phyloP scores from a whole-genome alignment of 2,888 invertebrate genomes.

The Beris morrisii region DNA sequence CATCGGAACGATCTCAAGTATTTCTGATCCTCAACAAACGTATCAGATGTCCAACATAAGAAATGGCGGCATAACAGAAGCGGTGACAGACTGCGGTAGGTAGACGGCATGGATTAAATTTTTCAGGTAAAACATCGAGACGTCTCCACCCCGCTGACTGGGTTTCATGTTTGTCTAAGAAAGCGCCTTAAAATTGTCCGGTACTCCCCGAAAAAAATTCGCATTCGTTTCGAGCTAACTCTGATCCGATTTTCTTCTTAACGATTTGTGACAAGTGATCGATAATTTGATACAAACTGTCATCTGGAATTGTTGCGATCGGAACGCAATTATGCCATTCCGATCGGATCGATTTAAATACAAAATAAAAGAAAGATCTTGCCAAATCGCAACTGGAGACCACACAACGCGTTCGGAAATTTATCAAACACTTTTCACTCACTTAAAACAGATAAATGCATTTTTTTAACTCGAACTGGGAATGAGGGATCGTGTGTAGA shows the following conservation, averaged over 20 bases:
- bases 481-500: no score
- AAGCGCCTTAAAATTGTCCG: neutral
- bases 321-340: slow-evolving; percentile 18
- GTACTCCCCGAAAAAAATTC: no score
- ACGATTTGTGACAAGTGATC: slow-evolving; percentile 17
- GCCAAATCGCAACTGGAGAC: slow-evolving; percentile 25
- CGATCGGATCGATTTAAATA: neutral
- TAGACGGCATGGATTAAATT: slow-evolving; percentile 26
- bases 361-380: slow-evolving; percentile 4
- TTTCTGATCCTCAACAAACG: no score
- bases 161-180: slow-evolving; percentile 19
- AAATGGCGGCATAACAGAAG: slow-evolving; percentile 10
- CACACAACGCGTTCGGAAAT: slow-evolving; percentile 24
- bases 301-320: slow-evolving; percentile 7
- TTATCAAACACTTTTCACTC: slow-evolving; percentile 17
- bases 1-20: no score
- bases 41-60: neutral
- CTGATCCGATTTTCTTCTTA: no score
- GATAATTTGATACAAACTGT: slow-evolving; percentile 13
- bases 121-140: slow-evolving; percentile 24
- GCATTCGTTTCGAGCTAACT: no score
- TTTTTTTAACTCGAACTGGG: no score
- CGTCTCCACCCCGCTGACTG: slow-evolving; percentile 27
- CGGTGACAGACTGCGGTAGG: slow-evolving; percentile 30
- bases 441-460: no score